These are phyloP conservation scores for Falco rusticolus DNA, from an alignment of 2,797 vertebrate genomes.

Conservation along the genomic window DNA sequence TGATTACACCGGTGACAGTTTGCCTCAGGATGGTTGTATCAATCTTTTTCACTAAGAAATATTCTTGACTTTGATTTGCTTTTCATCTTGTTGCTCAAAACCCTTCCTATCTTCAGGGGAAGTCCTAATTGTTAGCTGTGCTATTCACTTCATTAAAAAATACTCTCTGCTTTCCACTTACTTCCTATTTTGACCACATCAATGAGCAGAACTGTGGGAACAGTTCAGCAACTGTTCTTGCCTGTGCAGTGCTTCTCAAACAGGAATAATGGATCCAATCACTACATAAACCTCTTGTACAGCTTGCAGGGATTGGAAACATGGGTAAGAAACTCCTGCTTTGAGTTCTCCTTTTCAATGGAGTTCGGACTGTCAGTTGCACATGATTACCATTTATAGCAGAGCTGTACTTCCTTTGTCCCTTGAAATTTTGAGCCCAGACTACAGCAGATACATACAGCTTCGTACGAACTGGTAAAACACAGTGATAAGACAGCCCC, in stretches of 20 bases:
- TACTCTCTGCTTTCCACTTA: background rate
- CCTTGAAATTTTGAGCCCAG: background rate
- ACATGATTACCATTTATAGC: background rate
- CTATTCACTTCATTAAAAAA: background rate
- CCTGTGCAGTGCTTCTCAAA: background rate
- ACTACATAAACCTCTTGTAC: background rate
- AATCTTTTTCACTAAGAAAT: background rate
- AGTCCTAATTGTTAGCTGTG: background rate
- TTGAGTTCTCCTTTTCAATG: background rate
- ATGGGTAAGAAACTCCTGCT: background rate
- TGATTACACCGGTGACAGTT: constrained; percentile 10
- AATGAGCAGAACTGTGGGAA: background rate
- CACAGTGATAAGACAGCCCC: background rate
- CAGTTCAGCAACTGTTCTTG: background rate
- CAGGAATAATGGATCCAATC: background rate
- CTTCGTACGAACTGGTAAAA: background rate
- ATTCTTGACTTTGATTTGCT: background rate
- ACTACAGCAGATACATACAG: background rate
- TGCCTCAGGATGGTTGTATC: constrained; percentile 24
- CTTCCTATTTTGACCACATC: background rate
- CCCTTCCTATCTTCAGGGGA: background rate
- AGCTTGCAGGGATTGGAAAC: background rate
- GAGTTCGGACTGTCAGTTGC: background rate
- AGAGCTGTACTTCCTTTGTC: background rate
- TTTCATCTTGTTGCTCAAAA: background rate